A percentile compares a stretch with the other conserved stretches of the same genome.
These are phyloP conservation scores for Achatina immaculata DNA, from an alignment of 1,140 invertebrate species.

Conservation along the genomic window DNA sequence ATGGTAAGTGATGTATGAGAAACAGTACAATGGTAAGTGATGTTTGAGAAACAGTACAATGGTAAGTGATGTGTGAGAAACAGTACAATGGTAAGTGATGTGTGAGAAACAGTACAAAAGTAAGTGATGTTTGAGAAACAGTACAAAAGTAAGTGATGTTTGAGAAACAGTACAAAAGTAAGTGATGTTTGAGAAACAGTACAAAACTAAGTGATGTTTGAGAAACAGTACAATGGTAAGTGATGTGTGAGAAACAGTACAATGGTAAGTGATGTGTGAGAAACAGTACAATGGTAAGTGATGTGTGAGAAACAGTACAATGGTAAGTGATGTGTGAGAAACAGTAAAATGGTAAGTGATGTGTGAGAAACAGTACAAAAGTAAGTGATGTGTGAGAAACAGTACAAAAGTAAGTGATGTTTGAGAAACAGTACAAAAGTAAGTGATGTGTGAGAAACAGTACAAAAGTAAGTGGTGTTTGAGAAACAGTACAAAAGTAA, in stretches of 20 bases:
- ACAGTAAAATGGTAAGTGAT: conserved; percentile 25
- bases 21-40: conserved; percentile 32
- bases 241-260: conserved; percentile 20
- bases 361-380: conserved; percentile 21
- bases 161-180: conserved; percentile 27
- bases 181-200: conserved; percentile 23
- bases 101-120: conserved; percentile 23
- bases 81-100: conserved; percentile 23
- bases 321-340: conserved; percentile 22
- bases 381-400: conserved; percentile 25
- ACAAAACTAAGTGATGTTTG: conserved; percentile 17
- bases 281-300: conserved; percentile 28
- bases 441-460: no score
- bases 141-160: conserved; percentile 17
- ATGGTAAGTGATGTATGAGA: conserved; percentile 28
- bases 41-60: conserved; percentile 30
- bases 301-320: conserved; percentile 24
- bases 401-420: conserved; percentile 21
- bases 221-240: conserved; percentile 29
- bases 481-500: no score
- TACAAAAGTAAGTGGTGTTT: no score
- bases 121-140: conserved; percentile 26
- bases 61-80: conserved; percentile 28
- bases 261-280: conserved; percentile 22
- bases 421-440: no score